phyloP scores from a whole-genome alignment of 2,888 invertebrate genomes.

The Calliphora vomitoria region DNA sequence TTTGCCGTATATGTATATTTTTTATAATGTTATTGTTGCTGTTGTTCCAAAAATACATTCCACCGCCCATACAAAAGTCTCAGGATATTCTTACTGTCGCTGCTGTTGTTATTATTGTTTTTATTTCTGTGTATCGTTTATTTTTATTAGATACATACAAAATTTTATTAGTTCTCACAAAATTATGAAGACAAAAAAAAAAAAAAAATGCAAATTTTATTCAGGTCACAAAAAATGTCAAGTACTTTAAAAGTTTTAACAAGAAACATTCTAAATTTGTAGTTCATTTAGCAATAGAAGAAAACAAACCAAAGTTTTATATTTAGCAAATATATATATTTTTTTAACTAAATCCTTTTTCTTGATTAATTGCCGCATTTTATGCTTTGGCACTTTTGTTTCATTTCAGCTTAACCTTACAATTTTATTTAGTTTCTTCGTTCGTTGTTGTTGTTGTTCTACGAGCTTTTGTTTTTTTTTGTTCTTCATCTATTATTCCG shows the following conservation, averaged over 20 bases:
- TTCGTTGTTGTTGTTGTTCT: conserved; percentile 26
- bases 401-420: conserved; percentile 21
- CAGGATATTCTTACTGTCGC: conserved; percentile 45
- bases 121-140: conserved; percentile 48
- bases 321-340: background rate
- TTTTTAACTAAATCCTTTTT: background rate
- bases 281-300: background rate
- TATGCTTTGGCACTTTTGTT: background rate
- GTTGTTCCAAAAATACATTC: conserved; percentile 60
- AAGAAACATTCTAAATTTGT: conserved; percentile 3
- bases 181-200: background rate
- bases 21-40: conserved; percentile 50
- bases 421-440: background rate
- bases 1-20: conserved; percentile 39
- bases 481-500: conserved; percentile 53
- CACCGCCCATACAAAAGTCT: conserved; percentile 62
- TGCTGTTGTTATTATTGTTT: conserved; percentile 1
- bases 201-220: conserved; percentile 40
- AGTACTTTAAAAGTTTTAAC: conserved; percentile 10
- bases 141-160: conserved; percentile 67
- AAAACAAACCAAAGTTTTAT: background rate
- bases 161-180: conserved; percentile 62
- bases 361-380: background rate
- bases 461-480: conserved; percentile 13
- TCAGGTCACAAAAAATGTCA: conserved; percentile 53